Evolutionary conservation across 2,888 invertebrate species (phyloP).

Genomic region (Entomobrya proxima): DNA sequence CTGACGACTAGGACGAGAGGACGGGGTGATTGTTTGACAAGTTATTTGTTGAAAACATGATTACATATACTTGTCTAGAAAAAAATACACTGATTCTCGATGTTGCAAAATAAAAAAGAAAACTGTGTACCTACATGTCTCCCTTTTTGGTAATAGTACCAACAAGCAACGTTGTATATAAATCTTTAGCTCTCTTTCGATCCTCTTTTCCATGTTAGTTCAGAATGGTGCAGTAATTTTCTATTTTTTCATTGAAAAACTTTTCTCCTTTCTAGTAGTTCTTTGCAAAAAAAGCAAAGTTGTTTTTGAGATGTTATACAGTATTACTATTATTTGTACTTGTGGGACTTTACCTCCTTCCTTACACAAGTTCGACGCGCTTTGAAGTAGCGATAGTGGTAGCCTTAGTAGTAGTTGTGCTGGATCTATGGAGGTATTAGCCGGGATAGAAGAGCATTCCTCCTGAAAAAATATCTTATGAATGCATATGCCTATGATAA

Average conservation of each 20-base stretch:
- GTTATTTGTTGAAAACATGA: slow-evolving; percentile 52
- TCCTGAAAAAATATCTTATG: background rate
- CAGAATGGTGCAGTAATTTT: slow-evolving; percentile 28
- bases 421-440: background rate
- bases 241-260: slow-evolving; percentile 12
- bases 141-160: no score
- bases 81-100: no score
- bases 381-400: no score
- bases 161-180: background rate
- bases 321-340: slow-evolving; percentile 15
- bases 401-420: no score
- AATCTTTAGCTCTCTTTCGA: background rate
- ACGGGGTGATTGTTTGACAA: slow-evolving; percentile 59
- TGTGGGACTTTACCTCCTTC: background rate
- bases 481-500: background rate
- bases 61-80: background rate
- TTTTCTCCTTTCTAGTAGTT: slow-evolving; percentile 20
- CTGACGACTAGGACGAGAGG: no score
- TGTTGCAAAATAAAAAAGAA: no score
- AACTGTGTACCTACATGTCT: no score
- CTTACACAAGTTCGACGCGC: background rate
- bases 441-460: background rate
- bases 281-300: no score
- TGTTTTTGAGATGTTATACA: slow-evolving; percentile 11
- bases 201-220: background rate